phyloP scores from a whole-genome alignment of 2,797 vertebrate species.

The Macropus fuliginosus region DNA sequence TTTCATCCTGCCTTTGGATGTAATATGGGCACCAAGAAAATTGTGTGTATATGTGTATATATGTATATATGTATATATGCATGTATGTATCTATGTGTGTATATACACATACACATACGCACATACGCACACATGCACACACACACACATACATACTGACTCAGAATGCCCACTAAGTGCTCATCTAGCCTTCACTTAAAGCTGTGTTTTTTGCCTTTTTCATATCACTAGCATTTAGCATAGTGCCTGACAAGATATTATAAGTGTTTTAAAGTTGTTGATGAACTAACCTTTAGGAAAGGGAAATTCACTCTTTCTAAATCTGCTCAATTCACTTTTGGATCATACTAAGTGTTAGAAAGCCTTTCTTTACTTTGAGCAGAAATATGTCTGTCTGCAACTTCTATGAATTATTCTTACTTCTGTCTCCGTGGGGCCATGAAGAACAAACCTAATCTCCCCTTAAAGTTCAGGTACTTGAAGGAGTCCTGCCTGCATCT shows the following conservation, averaged over 20 bases:
- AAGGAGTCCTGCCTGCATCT: background rate
- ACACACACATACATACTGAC: too few species aligned
- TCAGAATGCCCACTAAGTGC: background rate
- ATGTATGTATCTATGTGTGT: too few species aligned
- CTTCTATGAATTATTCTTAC: background rate
- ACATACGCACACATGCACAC: too few species aligned
- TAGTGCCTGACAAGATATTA: background rate
- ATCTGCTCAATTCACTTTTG: background rate
- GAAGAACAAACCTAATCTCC: background rate
- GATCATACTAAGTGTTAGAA: background rate
- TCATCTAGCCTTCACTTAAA: background rate
- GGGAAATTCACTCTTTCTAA: background rate
- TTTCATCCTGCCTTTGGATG: background rate
- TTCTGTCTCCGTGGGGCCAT: background rate
- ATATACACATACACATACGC: too few species aligned
- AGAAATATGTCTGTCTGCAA: background rate
- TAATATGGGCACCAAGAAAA: background rate
- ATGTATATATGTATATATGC: too few species aligned
- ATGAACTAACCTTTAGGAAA: background rate
- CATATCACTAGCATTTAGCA: background rate
- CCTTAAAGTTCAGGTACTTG: background rate
- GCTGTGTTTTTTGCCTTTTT: background rate
- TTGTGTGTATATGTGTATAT: background rate
- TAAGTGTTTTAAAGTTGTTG: background rate
- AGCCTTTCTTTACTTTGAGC: background rate